These are phyloP conservation scores for Hoplostethus atlanticus DNA, from an alignment of 2,797 vertebrate genomes.

Conservation along the genomic window DNA sequence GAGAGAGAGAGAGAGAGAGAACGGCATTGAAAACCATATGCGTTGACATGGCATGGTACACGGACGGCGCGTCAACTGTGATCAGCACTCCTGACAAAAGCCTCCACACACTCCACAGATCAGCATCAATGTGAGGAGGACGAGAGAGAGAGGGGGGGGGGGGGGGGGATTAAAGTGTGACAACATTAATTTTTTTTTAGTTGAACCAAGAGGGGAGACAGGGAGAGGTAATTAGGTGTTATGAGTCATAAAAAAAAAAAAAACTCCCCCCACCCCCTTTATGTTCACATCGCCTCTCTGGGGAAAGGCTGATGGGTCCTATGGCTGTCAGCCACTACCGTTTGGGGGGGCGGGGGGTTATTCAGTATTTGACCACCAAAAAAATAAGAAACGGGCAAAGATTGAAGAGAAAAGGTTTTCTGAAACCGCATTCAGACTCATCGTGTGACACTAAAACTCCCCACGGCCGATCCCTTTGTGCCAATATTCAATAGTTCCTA, in stretches of 20 bases:
- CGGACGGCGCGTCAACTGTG: slow-evolving; percentile 19
- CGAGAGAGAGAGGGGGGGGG: background rate
- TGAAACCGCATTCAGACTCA: too few relatives aligned
- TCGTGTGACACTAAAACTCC: too few relatives aligned
- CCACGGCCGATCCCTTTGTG: too few relatives aligned
- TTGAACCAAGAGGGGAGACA: background rate
- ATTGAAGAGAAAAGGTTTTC: too few relatives aligned
- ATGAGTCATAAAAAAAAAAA: background rate
- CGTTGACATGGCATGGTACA: background rate
- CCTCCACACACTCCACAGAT: background rate
- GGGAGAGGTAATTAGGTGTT: background rate
- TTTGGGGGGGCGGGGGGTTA: too few relatives aligned
- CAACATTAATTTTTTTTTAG: slow-evolving; percentile 15
- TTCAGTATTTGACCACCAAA: too few relatives aligned
- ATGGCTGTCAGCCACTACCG: too few relatives aligned
- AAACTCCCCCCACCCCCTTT: background rate
- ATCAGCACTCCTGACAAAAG: slow-evolving; percentile 29
- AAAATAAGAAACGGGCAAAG: too few relatives aligned
- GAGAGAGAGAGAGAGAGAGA: background rate
- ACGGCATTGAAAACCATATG: too few relatives aligned
- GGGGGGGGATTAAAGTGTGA: slow-evolving; percentile 5
- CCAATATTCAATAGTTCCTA: too few relatives aligned
- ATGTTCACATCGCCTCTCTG: background rate
- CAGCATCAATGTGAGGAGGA: background rate
- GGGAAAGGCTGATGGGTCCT: too few relatives aligned